A percentile compares a stretch with the other conserved stretches of the same genome.
These are phyloP conservation scores for Symphodus melops DNA, from an alignment of 2,113 vertebrate genomes.

Conservation along the genomic window DNA sequence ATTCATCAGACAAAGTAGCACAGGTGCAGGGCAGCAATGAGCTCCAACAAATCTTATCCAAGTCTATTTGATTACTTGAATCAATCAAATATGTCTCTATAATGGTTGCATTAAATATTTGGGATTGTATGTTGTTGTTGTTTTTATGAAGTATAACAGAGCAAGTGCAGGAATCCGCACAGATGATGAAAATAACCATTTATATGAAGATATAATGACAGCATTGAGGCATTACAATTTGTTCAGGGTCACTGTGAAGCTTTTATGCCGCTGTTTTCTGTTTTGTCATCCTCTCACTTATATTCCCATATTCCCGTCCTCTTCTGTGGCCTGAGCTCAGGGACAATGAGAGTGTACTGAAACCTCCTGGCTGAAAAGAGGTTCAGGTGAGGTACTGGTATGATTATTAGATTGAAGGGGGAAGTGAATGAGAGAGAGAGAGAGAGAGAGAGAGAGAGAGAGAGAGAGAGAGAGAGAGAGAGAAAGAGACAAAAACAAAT, in stretches of 20 bases:
- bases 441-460: not conserved
- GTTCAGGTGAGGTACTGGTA: constrained; percentile 7
- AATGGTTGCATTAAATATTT: not conserved
- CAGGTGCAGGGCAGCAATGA: not conserved
- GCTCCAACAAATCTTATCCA: not conserved
- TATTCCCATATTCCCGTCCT: not conserved
- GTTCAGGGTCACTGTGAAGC: not conserved
- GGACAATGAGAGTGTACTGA: constrained; percentile 3
- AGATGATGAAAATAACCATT: not conserved
- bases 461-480: not conserved
- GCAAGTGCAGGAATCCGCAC: not conserved
- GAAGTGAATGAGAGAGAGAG: not conserved
- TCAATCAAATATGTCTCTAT: not conserved
- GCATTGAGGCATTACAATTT: not conserved
- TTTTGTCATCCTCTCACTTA: constrained; percentile 13
- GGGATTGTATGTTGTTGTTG: not conserved
- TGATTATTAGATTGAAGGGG: constrained; percentile 23
- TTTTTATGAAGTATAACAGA: not conserved
- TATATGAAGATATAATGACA: not conserved
- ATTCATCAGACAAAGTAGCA: constrained; percentile 37
- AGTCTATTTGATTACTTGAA: not conserved
- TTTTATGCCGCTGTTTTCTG: constrained; percentile 14
- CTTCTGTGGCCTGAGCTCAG: constrained; percentile 9
- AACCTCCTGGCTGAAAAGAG: constrained; percentile 2
- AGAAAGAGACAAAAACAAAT: not conserved